A percentile compares a stretch with the other conserved stretches of the same genome.
Conservation (phyloP, 2,113 vertebrate genomes). For the Rhinogobius similis region DNA sequence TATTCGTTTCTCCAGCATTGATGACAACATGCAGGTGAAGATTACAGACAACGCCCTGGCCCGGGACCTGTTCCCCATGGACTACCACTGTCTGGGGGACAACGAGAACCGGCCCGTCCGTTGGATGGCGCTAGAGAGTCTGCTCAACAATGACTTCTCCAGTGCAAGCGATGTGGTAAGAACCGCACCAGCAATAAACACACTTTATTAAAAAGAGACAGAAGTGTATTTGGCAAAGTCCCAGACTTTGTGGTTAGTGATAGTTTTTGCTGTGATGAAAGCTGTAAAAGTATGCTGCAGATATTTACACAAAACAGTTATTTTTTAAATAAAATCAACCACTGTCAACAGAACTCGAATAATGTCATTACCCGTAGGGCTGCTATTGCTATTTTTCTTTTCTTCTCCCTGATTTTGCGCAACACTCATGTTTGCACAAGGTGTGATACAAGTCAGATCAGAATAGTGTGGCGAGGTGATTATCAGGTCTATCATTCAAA, state of each 20-base stretch:
- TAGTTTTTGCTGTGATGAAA: neutral
- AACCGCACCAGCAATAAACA: neutral
- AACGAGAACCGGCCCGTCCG: constrained; percentile 97
- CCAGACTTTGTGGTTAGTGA: neutral
- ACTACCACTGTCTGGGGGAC: constrained; percentile 98
- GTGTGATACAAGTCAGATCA: neutral
- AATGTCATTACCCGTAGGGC: neutral
- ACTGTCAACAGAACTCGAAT: neutral
- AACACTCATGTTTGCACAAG: neutral
- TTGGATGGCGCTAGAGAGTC: constrained; percentile 98
- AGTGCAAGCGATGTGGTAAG: constrained; percentile 97
- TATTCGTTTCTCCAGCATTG: constrained; percentile 81
- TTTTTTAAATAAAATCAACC: neutral
- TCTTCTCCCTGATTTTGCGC: no score
- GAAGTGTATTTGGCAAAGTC: neutral
- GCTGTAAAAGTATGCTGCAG: neutral
- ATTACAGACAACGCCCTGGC: constrained; percentile 97
- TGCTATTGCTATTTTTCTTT: neutral
- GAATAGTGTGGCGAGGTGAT: neutral
- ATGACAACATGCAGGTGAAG: constrained; percentile 97
- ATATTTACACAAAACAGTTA: neutral
- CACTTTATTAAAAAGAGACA: neutral
- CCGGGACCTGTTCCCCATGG: constrained; percentile 98
- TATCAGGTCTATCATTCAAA: neutral
- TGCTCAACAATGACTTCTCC: constrained; percentile 97